Evolutionary conservation across 2,797 vertebrate genomes (phyloP).

Genomic region (Sebastes minor): DNA sequence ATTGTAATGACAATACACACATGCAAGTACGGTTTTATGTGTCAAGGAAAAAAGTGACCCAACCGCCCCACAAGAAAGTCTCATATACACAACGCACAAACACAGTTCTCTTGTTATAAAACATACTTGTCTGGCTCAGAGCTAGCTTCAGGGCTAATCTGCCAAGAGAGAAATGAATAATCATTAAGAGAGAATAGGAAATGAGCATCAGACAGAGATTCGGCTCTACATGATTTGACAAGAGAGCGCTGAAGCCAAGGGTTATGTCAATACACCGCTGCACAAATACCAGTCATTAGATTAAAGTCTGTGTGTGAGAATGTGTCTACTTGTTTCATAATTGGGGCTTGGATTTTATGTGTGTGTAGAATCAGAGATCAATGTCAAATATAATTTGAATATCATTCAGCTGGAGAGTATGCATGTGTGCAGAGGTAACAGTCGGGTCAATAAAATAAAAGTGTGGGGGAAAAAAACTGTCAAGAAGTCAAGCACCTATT

Average conservation of each 20-base stretch:
- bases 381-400: constrained; percentile 26
- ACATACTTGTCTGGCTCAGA: constrained; percentile 24
- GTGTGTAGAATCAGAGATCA: constrained; percentile 4
- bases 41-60: not conserved
- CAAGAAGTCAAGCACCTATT: not conserved
- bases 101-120: not conserved
- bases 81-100: not conserved
- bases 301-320: not conserved
- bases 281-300: constrained; percentile 37
- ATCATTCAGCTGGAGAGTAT: not conserved
- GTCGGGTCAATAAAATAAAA: not conserved
- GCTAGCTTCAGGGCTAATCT: constrained; percentile 53
- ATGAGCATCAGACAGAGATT: constrained; percentile 59
- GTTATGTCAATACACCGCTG: constrained; percentile 53
- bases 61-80: not conserved
- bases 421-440: not conserved
- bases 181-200: constrained; percentile 67
- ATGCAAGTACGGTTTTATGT: not conserved
- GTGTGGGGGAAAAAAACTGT: not conserved
- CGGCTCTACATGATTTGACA: constrained; percentile 52
- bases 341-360: not conserved
- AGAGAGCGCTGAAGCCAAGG: constrained; percentile 43
- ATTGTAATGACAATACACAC: not conserved
- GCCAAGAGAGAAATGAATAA: constrained; percentile 63
- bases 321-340: not conserved